These are phyloP conservation scores for Channa maculata DNA, from an alignment of 2,113 vertebrate genomes.

Conservation along the genomic window DNA sequence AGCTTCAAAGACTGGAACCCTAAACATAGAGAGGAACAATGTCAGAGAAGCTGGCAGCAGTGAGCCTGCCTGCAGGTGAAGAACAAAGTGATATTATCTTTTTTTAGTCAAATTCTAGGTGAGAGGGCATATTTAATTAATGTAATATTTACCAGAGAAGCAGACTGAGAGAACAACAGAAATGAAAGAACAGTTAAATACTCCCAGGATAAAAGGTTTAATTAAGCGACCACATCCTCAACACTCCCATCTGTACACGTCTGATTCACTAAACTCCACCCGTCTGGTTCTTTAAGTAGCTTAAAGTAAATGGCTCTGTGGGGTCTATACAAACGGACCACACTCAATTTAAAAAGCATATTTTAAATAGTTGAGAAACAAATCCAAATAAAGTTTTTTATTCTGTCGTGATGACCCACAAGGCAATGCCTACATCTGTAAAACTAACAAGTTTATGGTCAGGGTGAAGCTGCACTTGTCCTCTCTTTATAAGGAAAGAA, in stretches of 20 bases:
- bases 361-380: neutral
- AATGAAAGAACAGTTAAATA: neutral
- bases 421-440: neutral
- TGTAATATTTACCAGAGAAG: neutral
- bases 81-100: neutral
- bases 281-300: neutral
- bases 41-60: neutral
- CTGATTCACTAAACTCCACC: conserved; percentile 12
- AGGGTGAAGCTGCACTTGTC: too few species aligned
- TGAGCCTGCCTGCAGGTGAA: neutral
- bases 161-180: neutral
- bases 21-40: conserved; percentile 32
- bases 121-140: conserved; percentile 5
- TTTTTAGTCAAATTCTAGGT: neutral
- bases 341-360: neutral
- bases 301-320: conserved; percentile 19
- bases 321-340: neutral
- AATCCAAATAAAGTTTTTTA: neutral
- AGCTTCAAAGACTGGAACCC: neutral
- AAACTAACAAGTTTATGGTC: neutral
- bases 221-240: neutral
- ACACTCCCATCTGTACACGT: neutral
- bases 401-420: neutral
- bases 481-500: too few species aligned
- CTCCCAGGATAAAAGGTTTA: conserved; percentile 5